These are phyloP conservation scores for Athalia circularis DNA, from an alignment of 2,888 invertebrate genomes.

Conservation along the genomic window DNA sequence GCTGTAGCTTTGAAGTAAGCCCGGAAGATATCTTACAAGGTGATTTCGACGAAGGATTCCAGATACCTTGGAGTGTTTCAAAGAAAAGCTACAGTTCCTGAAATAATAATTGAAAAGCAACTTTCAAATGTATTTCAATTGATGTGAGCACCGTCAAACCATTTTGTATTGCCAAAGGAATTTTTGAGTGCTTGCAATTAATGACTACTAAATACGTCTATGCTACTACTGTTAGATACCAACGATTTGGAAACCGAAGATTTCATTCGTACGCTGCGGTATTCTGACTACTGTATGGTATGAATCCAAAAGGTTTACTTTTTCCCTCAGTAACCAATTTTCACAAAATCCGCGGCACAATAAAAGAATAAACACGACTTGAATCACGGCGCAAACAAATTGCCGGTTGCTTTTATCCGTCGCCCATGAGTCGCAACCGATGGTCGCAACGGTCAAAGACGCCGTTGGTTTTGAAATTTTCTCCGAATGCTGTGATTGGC, in stretches of 20 bases:
- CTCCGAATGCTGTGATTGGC: not conserved
- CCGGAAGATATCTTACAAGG: not conserved
- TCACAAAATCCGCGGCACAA: not conserved
- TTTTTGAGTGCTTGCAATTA: too few species aligned
- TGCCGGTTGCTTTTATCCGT: not conserved
- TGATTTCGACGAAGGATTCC: not conserved
- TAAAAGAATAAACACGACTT: not conserved
- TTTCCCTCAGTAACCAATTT: too few species aligned
- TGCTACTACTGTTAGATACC: too few species aligned
- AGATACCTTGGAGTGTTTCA: not conserved
- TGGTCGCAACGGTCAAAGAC: slow-evolving; percentile 9
- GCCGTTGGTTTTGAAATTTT: not conserved
- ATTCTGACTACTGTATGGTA: too few species aligned
- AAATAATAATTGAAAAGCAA: too few species aligned
- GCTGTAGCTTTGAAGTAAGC: not conserved
- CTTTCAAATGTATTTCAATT: too few species aligned
- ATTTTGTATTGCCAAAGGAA: too few species aligned
- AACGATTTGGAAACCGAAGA: too few species aligned
- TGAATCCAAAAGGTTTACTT: too few species aligned
- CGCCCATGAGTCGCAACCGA: not conserved
- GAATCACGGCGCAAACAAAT: not conserved
- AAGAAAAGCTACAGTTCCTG: not conserved
- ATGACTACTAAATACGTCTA: too few species aligned
- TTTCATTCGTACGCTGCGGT: too few species aligned
- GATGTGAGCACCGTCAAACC: too few species aligned